Evolutionary conservation across 2,113 vertebrate species (phyloP), one percentile per base, ranked within the genome.

Genomic region (Tupaia tana): DNA sequence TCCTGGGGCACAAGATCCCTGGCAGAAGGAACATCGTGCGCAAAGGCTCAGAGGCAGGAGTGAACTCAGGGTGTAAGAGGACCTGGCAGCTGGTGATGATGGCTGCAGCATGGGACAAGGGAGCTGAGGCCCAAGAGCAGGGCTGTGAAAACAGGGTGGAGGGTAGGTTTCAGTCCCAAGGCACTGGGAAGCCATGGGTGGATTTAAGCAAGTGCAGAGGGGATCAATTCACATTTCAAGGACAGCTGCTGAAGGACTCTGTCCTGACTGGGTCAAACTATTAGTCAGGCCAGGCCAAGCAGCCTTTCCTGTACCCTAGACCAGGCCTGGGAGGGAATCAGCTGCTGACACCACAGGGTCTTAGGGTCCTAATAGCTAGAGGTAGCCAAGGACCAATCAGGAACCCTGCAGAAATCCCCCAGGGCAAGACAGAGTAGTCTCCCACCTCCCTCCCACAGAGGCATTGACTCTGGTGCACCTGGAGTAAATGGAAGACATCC

Each of bases 121-220:
- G 70, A 80, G 25, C 34, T 25, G 29, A 59, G 29, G 34, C 12
- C 13, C 4, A 27, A 54, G 52, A 20, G n/a, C 82, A 63, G 63
- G 19, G 11, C 13, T 14, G 1, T 58, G 75, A 31, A 27, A 69
- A 75, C 25, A 87, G 19, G 7, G 25, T 9, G 14, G 29, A 71
- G 43, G 29, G 1, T 0, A 1, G 0, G 15, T 2, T 64, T 74
- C 16, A 14, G 4, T 56, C 52, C 75, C 7, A 18, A 24, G 3
- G 54, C 34, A 64, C 54, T 3, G 12, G 70, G 83, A 54, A 78
- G 63, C 31, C 6, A 0, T 16, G 18, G 5, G 29, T 7, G 24
- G 75, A 56, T 10, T 34, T 24, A 58, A 58, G 27, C n/a, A 31
- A n/a, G 20, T 9, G 12, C 10, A 7, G 56, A 58, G n/a, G 29